Evolutionary conservation across 2,888 invertebrate genomes (phyloP), one percentile per base, ranked within the genome.

Genomic region (Galerucella pusilla): DNA sequence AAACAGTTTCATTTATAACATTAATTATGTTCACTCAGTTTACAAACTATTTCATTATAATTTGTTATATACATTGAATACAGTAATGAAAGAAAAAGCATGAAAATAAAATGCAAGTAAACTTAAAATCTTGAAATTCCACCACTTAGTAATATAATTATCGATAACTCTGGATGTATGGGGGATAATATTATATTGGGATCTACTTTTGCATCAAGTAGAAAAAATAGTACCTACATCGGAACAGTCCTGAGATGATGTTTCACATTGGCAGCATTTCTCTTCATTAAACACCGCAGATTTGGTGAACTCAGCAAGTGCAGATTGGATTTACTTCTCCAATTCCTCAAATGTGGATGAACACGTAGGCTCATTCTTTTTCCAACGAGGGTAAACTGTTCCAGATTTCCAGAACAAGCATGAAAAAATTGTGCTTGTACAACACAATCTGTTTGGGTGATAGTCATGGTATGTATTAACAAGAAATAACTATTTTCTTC

Each of bases 391-490:
- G 84, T 83, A 49, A 83, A 83, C 69, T 81, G 65, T 65, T 73
- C 76, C 65, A 81, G 66, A 68, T 80, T 80, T 45, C 79, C 79
- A 57, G 82, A 80, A 67, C 87, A 81, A 52, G 87, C 82, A 78
- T 89, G 89, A 75, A 87, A 86, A 82, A 88, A 89, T 78, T 88
- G 87, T 64, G 88, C 88, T 78, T 86, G 85, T 73, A 89, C 84
- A 71, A 87, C 86, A 81, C 85, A 86, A 80, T 87, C 87, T 78
- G 83, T 84, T 77, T 88, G 86, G 67, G 87, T 86, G 79, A 89
- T 85, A 46, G 88, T 88, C 84, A 89, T 85, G 71, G 88, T 89
- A 82, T 89, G 88, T 75, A 89, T 85, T 80, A 89, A 80, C 76
- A 88, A 80, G 80, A 84, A 86, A 80, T 67, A 46, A 68, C 57